phyloP scores from a whole-genome alignment of 2,797 vertebrate species.

The Lacerta agilis region DNA sequence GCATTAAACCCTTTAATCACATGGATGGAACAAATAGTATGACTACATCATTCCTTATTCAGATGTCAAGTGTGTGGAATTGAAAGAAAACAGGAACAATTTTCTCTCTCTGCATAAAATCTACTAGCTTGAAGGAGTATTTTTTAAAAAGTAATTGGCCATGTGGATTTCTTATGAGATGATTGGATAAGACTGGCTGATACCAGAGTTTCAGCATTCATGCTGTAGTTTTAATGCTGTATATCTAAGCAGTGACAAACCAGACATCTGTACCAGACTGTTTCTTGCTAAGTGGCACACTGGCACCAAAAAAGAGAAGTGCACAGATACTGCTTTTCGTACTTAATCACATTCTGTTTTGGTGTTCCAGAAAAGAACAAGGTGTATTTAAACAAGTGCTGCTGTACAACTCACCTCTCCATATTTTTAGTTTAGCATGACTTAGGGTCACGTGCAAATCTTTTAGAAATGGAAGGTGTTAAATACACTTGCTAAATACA shows the following conservation, averaged over 20 bases:
- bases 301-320: conserved; percentile 46
- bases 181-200: conserved; percentile 72
- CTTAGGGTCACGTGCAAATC: background rate
- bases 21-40: conserved; percentile 75
- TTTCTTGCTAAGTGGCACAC: conserved; percentile 65
- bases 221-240: conserved; percentile 74
- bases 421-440: background rate
- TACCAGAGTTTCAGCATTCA: conserved; percentile 71
- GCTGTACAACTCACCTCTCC: background rate
- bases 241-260: conserved; percentile 75
- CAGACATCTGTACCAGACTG: conserved; percentile 60
- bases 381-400: background rate
- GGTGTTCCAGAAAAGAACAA: conserved; percentile 55
- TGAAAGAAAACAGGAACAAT: conserved; percentile 69
- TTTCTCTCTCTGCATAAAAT: conserved; percentile 73
- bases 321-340: conserved; percentile 66
- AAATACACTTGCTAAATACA: conserved; percentile 37
- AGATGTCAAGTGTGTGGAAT: conserved; percentile 75
- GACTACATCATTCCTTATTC: conserved; percentile 71
- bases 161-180: conserved; percentile 76
- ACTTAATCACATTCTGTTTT: conserved; percentile 63
- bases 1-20: conserved; percentile 74
- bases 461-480: background rate
- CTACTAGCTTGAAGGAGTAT: conserved; percentile 76
- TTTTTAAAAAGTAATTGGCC: conserved; percentile 66